A percentile compares a stretch with the other conserved stretches of the same genome.
phyloP scores from a whole-genome alignment of 1,140 invertebrate species.

The Aculops lycopersici region DNA sequence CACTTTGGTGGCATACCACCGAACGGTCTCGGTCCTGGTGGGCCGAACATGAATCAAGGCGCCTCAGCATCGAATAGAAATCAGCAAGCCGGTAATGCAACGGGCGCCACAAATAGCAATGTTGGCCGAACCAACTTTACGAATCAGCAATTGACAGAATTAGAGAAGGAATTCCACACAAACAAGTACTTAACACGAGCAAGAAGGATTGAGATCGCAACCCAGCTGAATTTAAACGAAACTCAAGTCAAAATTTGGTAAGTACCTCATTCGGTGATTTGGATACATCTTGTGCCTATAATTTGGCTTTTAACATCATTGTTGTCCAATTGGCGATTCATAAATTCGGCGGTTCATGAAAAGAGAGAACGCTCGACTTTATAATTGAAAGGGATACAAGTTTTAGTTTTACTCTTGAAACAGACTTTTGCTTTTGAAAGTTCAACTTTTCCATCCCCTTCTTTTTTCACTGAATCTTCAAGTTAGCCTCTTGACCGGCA shows the following conservation, averaged over 20 bases:
- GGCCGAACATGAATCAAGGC: background rate
- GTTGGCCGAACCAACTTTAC: conserved; percentile 83
- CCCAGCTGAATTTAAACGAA: conserved; percentile 75
- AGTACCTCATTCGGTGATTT: too few species aligned
- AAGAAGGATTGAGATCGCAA: conserved; percentile 81
- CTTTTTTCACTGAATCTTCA: too few species aligned
- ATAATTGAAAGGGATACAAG: too few species aligned
- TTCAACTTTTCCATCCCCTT: too few species aligned
- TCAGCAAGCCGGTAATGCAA: background rate
- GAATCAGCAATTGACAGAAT: conserved; percentile 88
- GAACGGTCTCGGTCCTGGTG: background rate
- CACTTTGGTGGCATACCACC: background rate
- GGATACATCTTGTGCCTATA: too few species aligned
- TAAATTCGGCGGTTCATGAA: too few species aligned
- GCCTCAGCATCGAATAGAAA: background rate
- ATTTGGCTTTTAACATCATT: too few species aligned
- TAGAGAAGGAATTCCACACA: conserved; percentile 97
- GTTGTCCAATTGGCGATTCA: too few species aligned
- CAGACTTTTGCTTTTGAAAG: too few species aligned
- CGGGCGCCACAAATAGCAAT: conserved; percentile 12
- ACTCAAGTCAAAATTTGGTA: conserved; percentile 29
- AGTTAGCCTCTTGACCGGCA: too few species aligned
- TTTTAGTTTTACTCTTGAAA: too few species aligned
- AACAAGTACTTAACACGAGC: conserved; percentile 92
- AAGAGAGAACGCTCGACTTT: too few species aligned